Base-by-base conservation (phyloP, 2,797 vertebrate species). In the Pteropus rufus region DNA sequence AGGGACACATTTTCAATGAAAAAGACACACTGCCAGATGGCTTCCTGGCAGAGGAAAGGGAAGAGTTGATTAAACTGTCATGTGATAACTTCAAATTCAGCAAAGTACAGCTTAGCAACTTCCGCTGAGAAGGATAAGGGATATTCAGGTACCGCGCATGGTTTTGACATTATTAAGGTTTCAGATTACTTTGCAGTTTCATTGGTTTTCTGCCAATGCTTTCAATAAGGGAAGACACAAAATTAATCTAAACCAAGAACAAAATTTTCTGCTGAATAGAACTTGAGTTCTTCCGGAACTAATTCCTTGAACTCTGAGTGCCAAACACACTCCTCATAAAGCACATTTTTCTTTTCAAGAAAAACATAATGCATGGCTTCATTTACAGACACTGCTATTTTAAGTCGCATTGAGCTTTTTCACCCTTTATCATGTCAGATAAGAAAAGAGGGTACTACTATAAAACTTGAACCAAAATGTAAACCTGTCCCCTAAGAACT, bases 1-100 rank as follows among this genome's bases (percentile, higher is more conserved):
- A 83, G 84, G 94, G 39, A 94, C 80, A 77, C 52, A 84, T 15
- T 96, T 97, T 97, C 96, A 95, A 93, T 44, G 95, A 69, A 93
- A 91, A 96, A 94, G 88, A 93, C 16, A 52, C 95, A 95, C 92
- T 97, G 81, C 60, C 97, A 97, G 97, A 96, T 97, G 96, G 89
- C 54, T 98, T 98, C 96, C 96, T 98, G 89, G 94, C 85, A 96
- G 96, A 97, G 54, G 26, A 75, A 87, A 97, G 86, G 81, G 80
- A 77, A 52, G 76, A 97, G 97, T 96, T 97, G 96, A 98, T 96
- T 95, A 89, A 97, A 94, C 75, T 96, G 76, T 95, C 92, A 96
- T 91, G 89, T 97, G 96, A 93, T 96, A 91, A 84, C 84, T 98
- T 98, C 56, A 16, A 82, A 96, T 96, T 96, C 77, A 92, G 0